Conservation (phyloP, 2,888 invertebrate genomes). For the Dasypogon diadema region DNA sequence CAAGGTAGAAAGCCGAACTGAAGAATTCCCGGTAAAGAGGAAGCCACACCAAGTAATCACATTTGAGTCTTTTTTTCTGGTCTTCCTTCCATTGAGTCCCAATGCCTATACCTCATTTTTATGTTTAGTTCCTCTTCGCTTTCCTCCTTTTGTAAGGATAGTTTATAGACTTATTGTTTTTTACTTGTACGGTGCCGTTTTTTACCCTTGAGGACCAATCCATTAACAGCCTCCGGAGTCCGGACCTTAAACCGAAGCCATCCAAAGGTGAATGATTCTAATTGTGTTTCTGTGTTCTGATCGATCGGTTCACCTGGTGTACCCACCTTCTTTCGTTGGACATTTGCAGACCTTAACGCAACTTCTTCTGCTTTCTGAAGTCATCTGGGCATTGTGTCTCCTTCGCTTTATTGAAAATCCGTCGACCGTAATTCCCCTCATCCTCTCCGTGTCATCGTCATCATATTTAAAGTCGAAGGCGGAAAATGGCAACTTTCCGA, state of each 20-base stretch:
- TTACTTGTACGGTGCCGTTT: slow-evolving; percentile 10
- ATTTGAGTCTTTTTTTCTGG: slow-evolving; percentile 8
- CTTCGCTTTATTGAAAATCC: slow-evolving; percentile 29
- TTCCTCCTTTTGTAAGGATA: slow-evolving; percentile 14
- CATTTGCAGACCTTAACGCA: not conserved
- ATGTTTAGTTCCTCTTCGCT: slow-evolving; percentile 17
- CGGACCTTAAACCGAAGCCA: not conserved
- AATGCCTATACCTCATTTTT: slow-evolving; percentile 15
- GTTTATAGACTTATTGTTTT: slow-evolving; percentile 47
- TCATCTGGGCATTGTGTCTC: slow-evolving; percentile 12
- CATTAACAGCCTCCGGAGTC: slow-evolving; percentile 14
- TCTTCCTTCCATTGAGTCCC: not conserved
- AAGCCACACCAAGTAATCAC: slow-evolving; percentile 27
- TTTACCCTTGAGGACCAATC: slow-evolving; percentile 28
- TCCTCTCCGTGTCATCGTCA: not conserved
- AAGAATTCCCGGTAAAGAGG: slow-evolving; percentile 35
- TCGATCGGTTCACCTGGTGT: slow-evolving; percentile 33
- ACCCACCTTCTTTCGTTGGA: not conserved
- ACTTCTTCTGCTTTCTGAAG: not conserved
- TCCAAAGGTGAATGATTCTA: slow-evolving; percentile 22
- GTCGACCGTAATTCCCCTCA: slow-evolving; percentile 42
- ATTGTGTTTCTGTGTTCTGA: slow-evolving; percentile 20
- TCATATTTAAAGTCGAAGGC: not conserved
- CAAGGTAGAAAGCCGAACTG: not conserved
- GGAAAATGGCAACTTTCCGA: not conserved